Evolutionary conservation across 2,113 vertebrate genomes (phyloP).

Genomic region (Dasypus novemcinctus): DNA sequence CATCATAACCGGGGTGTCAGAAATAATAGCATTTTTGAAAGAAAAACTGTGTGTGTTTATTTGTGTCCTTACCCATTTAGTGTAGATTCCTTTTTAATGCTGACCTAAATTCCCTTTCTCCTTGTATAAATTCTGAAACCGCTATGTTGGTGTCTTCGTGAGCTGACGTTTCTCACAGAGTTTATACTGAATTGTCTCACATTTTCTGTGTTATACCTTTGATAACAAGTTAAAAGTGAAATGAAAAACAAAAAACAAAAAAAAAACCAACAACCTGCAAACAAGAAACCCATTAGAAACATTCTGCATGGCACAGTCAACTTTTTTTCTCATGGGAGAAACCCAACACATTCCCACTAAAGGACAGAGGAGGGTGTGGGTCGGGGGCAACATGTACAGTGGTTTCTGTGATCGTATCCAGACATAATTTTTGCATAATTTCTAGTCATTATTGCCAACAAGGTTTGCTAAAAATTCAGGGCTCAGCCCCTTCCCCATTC

Average conservation of each 20-base stretch:
- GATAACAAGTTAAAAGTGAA: slow-evolving; percentile 56
- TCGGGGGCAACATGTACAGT: too few species aligned
- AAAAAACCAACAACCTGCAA: not conserved
- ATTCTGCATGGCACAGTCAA: not conserved
- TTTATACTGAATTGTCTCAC: slow-evolving; percentile 46
- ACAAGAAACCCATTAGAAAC: not conserved
- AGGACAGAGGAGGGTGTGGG: not conserved
- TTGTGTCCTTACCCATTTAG: not conserved
- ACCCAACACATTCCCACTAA: not conserved
- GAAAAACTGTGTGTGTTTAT: not conserved
- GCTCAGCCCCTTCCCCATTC: not conserved
- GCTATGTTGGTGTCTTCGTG: not conserved
- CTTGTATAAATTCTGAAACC: slow-evolving; percentile 52
- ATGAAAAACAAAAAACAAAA: not conserved
- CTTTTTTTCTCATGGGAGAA: not conserved
- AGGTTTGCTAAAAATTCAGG: not conserved
- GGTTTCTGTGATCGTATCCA: not conserved
- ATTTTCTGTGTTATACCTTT: slow-evolving; percentile 29
- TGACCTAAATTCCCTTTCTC: slow-evolving; percentile 63
- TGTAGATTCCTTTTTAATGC: not conserved
- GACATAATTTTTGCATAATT: not conserved
- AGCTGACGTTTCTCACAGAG: slow-evolving; percentile 46
- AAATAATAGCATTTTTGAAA: not conserved
- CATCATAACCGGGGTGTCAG: not conserved
- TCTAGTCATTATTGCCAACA: not conserved